These are phyloP conservation scores for Agapostemon virescens DNA, from an alignment of 2,888 invertebrate genomes.

Conservation along the genomic window DNA sequence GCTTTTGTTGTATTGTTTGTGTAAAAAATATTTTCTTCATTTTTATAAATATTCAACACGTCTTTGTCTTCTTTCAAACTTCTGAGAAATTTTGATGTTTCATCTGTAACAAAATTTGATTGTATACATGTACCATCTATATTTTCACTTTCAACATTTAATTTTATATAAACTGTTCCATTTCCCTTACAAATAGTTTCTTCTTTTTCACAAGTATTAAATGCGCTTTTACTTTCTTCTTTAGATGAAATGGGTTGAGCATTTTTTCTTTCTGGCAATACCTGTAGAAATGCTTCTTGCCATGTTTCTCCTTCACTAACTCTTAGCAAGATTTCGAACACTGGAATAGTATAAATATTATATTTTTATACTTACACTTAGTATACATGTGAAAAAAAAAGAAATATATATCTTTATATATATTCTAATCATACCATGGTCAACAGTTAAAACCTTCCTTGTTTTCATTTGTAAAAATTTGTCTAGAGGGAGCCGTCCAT, in stretches of 20 bases:
- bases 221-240: slow-evolving; percentile 16
- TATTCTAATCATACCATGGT: slow-evolving; percentile 87
- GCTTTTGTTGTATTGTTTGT: background rate
- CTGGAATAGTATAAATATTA: slow-evolving; percentile 81
- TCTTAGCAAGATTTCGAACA: slow-evolving; percentile 90
- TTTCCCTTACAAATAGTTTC: background rate
- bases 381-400: background rate
- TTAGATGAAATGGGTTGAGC: slow-evolving; percentile 80
- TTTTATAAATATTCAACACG: background rate
- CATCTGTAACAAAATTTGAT: slow-evolving; percentile 11
- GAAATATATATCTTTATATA: background rate
- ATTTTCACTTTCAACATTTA: background rate
- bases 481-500: slow-evolving; percentile 93
- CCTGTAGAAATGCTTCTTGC: slow-evolving; percentile 89
- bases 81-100: slow-evolving; percentile 79
- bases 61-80: slow-evolving; percentile 19
- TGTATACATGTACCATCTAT: background rate
- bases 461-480: slow-evolving; percentile 95
- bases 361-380: slow-evolving; percentile 27
- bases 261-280: slow-evolving; percentile 90
- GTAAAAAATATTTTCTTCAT: slow-evolving; percentile 12
- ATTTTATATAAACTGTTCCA: background rate
- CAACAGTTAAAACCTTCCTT: slow-evolving; percentile 95
- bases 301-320: slow-evolving; percentile 90
- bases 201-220: slow-evolving; percentile 11